Percentiles rank a stretch among this genome's conserved stretches.
phyloP scores from a whole-genome alignment of 92 coral and sea anemone genomes.

The Meandrina meandrites region DNA sequence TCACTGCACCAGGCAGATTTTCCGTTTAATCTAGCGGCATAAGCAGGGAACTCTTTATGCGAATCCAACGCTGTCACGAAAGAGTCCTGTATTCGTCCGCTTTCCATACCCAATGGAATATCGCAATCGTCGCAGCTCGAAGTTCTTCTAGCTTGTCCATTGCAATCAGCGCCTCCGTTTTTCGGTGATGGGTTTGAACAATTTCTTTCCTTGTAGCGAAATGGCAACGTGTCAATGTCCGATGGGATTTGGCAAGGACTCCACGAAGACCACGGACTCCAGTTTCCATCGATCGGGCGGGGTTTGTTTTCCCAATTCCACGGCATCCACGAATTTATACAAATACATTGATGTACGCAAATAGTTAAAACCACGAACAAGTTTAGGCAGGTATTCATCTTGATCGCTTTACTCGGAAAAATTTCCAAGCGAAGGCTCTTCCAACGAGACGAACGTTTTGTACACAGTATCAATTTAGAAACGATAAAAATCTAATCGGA shows the following conservation, averaged over 20 bases:
- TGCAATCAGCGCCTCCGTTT: conserved; percentile 73
- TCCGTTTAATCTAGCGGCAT: conserved; percentile 69
- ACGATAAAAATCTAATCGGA: conserved; percentile 20
- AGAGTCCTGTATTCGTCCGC: conserved; percentile 55
- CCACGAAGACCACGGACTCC: conserved; percentile 84
- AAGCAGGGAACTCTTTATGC: conserved; percentile 76
- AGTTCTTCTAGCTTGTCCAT: conserved; percentile 64
- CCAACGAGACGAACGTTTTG: neutral
- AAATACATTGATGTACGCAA: conserved; percentile 27
- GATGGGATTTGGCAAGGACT: conserved; percentile 68
- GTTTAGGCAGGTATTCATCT: neutral
- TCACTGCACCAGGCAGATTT: conserved; percentile 88
- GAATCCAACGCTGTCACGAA: conserved; percentile 67
- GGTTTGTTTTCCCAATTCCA: conserved; percentile 65
- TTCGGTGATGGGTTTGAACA: conserved; percentile 83
- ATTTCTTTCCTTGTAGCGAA: conserved; percentile 68
- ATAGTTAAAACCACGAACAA: conserved; percentile 21
- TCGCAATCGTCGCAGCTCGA: conserved; percentile 74
- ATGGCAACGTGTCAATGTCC: conserved; percentile 54
- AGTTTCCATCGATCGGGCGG: conserved; percentile 68
- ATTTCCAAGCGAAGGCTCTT: neutral
- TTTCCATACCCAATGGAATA: conserved; percentile 79
- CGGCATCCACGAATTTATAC: conserved; percentile 49
- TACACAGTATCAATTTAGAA: neutral
- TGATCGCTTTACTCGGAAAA: neutral